These are phyloP conservation scores for Euborellia annulipes DNA, from an alignment of 1,140 invertebrate genomes.

Conservation along the genomic window DNA sequence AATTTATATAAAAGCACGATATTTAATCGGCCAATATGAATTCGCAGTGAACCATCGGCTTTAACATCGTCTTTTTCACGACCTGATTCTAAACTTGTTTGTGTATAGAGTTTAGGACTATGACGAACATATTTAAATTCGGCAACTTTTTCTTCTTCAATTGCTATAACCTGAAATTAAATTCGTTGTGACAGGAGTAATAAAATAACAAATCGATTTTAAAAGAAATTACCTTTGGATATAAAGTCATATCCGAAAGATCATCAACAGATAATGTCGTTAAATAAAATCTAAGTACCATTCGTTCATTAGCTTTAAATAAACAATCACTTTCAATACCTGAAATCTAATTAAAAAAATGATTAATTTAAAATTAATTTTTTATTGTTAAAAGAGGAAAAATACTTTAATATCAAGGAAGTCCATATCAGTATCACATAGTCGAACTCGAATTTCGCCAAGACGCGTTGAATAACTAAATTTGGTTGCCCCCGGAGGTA, in stretches of 20 bases:
- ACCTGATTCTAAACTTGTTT: slow-evolving; percentile 13
- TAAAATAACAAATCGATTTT: slow-evolving; percentile 2
- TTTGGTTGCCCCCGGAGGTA: slow-evolving; percentile 56
- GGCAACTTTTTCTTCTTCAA: slow-evolving; percentile 60
- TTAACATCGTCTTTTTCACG: slow-evolving; percentile 33
- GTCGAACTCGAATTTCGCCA: slow-evolving; percentile 38
- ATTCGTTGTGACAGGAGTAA: background rate
- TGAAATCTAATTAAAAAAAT: slow-evolving; percentile 20
- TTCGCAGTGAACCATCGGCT: slow-evolving; percentile 48
- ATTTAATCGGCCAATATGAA: slow-evolving; percentile 54
- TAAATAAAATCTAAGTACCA: slow-evolving; percentile 52
- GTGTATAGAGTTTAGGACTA: slow-evolving; percentile 36
- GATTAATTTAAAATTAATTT: background rate
- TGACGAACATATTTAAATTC: slow-evolving; percentile 60
- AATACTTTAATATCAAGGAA: slow-evolving; percentile 43
- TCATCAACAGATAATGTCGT: slow-evolving; percentile 52
- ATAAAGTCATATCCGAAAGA: slow-evolving; percentile 55
- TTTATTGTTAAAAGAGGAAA: slow-evolving; percentile 4
- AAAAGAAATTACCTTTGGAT: slow-evolving; percentile 43
- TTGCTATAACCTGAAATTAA: slow-evolving; percentile 38
- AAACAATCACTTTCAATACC: slow-evolving; percentile 59
- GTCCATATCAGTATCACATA: slow-evolving; percentile 54
- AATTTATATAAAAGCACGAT: slow-evolving; percentile 53
- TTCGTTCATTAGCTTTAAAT: slow-evolving; percentile 62
- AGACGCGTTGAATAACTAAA: slow-evolving; percentile 57